Evolutionary conservation across 2,797 vertebrate species (phyloP).

Genomic region (Otolemur crassicaudatus): DNA sequence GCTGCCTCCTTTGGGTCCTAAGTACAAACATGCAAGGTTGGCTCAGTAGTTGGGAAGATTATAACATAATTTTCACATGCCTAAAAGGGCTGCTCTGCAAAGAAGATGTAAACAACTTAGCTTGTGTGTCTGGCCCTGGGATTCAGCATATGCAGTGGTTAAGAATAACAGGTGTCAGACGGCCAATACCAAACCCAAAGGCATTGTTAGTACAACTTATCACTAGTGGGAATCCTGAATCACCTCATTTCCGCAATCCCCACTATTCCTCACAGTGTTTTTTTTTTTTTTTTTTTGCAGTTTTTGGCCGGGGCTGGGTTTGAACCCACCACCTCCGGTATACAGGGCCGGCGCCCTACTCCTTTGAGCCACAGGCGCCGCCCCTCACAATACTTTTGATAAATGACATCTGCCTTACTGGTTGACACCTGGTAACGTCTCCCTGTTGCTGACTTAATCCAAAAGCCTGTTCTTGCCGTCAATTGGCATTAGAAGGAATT

Average conservation of each 20-base stretch:
- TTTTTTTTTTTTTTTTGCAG: too few species aligned
- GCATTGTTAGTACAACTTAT: too few species aligned
- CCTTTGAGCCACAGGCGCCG: too few species aligned
- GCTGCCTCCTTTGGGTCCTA: background rate
- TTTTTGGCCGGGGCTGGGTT: too few species aligned
- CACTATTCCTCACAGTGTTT: fast-evolving
- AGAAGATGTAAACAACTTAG: background rate
- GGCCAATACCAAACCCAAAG: background rate
- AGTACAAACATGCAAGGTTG: background rate
- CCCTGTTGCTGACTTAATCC: fast-evolving
- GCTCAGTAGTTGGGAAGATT: background rate
- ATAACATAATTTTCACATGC: fast-evolving
- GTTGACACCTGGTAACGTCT: fast-evolving
- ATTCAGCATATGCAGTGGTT: too few species aligned
- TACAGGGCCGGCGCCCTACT: too few species aligned
- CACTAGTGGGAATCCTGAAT: fast-evolving
- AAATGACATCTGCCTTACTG: fast-evolving
- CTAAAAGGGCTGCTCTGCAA: background rate
- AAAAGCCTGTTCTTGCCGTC: fast-evolving
- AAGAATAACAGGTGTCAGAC: background rate
- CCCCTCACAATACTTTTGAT: fast-evolving
- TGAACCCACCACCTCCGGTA: too few species aligned
- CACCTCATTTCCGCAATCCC: fast-evolving
- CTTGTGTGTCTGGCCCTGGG: background rate
- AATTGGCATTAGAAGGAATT: background rate